Base-by-base conservation (phyloP, 2,888 invertebrate genomes). In the Agriopis marginaria region DNA sequence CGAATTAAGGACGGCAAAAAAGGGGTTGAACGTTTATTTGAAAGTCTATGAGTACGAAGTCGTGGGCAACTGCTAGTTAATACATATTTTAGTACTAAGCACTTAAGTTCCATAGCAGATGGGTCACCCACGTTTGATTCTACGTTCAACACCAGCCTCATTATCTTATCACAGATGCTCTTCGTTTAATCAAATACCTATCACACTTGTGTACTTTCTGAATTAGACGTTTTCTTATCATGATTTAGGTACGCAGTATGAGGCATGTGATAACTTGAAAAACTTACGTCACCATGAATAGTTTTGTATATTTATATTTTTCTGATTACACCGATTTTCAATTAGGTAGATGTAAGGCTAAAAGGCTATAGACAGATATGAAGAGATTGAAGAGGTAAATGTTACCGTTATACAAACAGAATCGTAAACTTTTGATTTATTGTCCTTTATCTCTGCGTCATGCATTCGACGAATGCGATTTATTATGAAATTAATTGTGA, bases 351-450 rank as follows among this genome's bases (percentile, higher is more conserved):
- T 8, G 9, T 54, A 32, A 45, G 8, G 40, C 47, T 58, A 32
- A 8, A 11, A 32, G 32, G 32, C 32, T 45, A 45, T 44, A 44
- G 42, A 14, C 61, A 49, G 14, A 45, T 12, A 32, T 32, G 32
- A 32, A 5, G 32, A 32, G 32, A 32, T 32, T 49, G 44, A 7
- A 14, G 40, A 58, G 17, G 59, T 42, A 69, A 53, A 71, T 63
- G 50, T 45, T 55, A 39, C 45, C 23, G 45, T n/a, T 11, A 17
- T 63, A 49, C 61, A 45, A 69, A 83, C 83, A 85, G 66, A 77
- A 81, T 83, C 82, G 81, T 87, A 85, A 87, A 86, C 77, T 80
- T 83, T 79, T 84, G 83, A 88, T 89, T 88, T 85, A 87, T 83
- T 78, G 79, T 76, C 68, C 76, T 74, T 76, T 81, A 85, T 85